Evolutionary conservation across 1,140 invertebrate species (phyloP), one percentile per base, ranked within the genome.

Genomic region (Lordiphosa stackelbergi): DNA sequence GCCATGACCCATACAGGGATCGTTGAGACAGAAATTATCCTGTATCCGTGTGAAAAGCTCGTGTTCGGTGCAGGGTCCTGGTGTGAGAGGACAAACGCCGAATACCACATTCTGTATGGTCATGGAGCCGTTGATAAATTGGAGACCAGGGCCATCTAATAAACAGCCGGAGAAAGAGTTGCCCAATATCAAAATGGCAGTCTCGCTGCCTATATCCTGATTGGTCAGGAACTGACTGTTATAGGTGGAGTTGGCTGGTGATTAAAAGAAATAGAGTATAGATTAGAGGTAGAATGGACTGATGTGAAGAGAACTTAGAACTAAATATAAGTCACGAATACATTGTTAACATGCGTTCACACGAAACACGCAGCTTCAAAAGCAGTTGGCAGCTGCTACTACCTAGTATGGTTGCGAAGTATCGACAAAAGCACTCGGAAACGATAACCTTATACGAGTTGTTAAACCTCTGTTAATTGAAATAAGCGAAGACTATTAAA

Each of bases 141-240:
- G 90, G 12, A 96, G 90, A 49, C 93, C 92, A 4, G 94, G 94
- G 10, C 95, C 95, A 90, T 96, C 93, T 53, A 94, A 90, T 24
- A 96, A 91, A 85, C 95, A 96, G 52, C 95, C 95, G 69, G 90
- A 91, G 89, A 95, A 96, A 56, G 92, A 90, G 84, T 93, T 93
- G 22, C 95, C 95, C 54, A 96, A 91, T 59, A 93, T 91, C 63
- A 95, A 87, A 41, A 92, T 89, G 49, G 92, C 89, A 73, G 90
- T 88, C 85, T 90, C 86, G 73, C 88, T 90, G 89, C 92, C 91
- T 55, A 93, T 88, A 59, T 92, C 92, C 38, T 93, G 90, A 60
- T 92, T 90, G 35, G 90, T 91, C 37, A 95, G 87, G 55, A 95
- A 89, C 65, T 93, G 92, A n/a, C 90, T 90, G 79, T 94, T 94